phyloP scores from a whole-genome alignment of 1,140 invertebrate species.

The Caerostris extrusa region DNA sequence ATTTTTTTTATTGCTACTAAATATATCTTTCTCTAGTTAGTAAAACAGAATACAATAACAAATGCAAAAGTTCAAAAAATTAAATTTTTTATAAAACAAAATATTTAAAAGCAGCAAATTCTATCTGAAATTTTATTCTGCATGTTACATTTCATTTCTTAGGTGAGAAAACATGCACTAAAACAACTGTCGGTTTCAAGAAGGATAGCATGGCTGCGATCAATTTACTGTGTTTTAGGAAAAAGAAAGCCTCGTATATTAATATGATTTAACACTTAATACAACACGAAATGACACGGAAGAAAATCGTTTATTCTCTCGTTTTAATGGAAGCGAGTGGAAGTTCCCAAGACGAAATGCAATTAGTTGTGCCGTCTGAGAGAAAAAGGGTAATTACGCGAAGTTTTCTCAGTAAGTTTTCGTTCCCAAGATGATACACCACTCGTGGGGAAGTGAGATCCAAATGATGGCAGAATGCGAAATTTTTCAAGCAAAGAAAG shows the following conservation, averaged over 20 bases:
- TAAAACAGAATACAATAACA: too few relatives aligned
- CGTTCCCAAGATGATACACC: too few relatives aligned
- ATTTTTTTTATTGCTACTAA: too few relatives aligned
- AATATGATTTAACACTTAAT: constrained; percentile 28
- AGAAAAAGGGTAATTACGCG: neutral
- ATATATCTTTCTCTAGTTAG: too few relatives aligned
- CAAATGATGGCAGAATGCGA: too few relatives aligned
- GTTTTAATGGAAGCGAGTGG: neutral
- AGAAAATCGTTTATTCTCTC: constrained; percentile 15
- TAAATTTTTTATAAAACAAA: too few relatives aligned
- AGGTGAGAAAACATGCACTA: neutral
- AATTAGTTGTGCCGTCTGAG: neutral
- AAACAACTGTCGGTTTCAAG: neutral
- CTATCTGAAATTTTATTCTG: neutral
- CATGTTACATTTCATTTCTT: neutral
- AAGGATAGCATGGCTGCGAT: neutral
- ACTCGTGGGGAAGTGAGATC: too few relatives aligned
- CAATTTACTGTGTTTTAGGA: too few relatives aligned
- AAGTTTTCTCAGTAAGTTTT: too few relatives aligned
- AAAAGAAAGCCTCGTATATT: neutral
- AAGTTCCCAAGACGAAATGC: neutral
- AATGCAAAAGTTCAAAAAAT: too few relatives aligned
- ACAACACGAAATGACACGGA: constrained; percentile 23
- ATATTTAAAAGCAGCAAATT: too few relatives aligned
- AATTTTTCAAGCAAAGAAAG: too few relatives aligned